Conservation (phyloP, 1,140 invertebrate genomes). For the Aphaenogaster rudis region DNA sequence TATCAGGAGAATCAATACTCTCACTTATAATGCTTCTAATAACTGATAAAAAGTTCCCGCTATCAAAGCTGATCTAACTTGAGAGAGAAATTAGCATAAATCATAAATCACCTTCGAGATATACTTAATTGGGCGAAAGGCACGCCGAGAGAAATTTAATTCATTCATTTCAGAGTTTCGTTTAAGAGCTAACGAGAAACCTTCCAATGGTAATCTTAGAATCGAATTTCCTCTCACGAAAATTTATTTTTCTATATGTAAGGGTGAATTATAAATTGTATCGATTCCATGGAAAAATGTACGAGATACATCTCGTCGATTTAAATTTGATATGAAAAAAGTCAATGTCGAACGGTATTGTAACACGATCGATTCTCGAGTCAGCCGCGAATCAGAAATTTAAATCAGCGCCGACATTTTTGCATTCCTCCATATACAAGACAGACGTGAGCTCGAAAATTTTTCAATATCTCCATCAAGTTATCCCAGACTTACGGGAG, state of each 20-base stretch:
- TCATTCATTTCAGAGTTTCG: neutral
- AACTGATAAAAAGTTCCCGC: constrained; percentile 50
- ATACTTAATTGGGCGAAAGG: constrained; percentile 27
- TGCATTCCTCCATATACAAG: neutral
- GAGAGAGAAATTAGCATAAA: constrained; percentile 45
- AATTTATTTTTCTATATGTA: neutral
- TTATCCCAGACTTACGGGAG: constrained; percentile 18
- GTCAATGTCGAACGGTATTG: constrained; percentile 9
- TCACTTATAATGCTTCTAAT: constrained; percentile 53
- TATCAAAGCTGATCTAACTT: constrained; percentile 32
- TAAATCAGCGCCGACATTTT: constrained; percentile 24
- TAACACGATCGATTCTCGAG: constrained; percentile 29
- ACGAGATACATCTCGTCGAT: constrained; percentile 11
- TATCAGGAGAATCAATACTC: constrained; percentile 41
- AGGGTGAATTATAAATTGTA: neutral
- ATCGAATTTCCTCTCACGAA: neutral
- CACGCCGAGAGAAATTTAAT: constrained; percentile 16
- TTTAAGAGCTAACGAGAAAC: constrained; percentile 2
- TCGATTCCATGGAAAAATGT: neutral
- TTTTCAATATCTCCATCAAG: constrained; percentile 27
- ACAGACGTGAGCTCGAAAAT: constrained; percentile 13
- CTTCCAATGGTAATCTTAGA: neutral
- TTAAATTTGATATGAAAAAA: constrained; percentile 32
- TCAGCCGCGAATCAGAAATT: constrained; percentile 49
- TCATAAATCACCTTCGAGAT: constrained; percentile 33